Evolutionary conservation across 1,140 invertebrate species (phyloP), one percentile per base, ranked within the genome.

Genomic region (Liolophura sinensis): DNA sequence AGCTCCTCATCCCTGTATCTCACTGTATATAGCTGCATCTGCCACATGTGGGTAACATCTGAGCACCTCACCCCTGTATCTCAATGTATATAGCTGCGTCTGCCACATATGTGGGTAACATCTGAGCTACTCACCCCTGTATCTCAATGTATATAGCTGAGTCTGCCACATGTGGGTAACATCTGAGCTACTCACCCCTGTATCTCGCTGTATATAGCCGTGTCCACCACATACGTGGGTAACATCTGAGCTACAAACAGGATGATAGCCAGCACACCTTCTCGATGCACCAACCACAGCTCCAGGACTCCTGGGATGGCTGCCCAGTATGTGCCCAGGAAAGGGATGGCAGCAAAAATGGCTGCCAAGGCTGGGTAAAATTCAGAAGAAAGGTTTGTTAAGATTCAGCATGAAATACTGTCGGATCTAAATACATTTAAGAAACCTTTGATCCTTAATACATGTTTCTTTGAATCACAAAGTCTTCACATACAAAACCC

Each of bases 61-160:
- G 31, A 40, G 9, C 31, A 5, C 3, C n/a, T 54, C 18, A 54
- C 51, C 51, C 51, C 18, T 97, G 96, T 52, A 99, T 97, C 87
- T 99, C 97, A 62, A 92, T 92, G 78, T 99, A 98, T 72, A 99
- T 97, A 18, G 95, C 91, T 5, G 94, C 93, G 79, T 99, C 96
- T 11, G 98, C 93, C 71, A 89, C 85, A 62, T 91, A 92, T 12
- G 93, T 92, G 24, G 97, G 95, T 25, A 96, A 86, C 76, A 98
- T 90, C 77, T 97, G 95, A 58, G 90, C 91, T 9, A 92, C 79
- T 4, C 94, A 88, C 24, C 18, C 31, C 31, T 40, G 31, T 40
- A 40, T 9, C 31, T 40, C 31, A 40, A 40, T 40, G 31, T 40
- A 9, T 3, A 40, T 9, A 40, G 31, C 31, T 9, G 3, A 5